Evolutionary conservation across 1,140 invertebrate genomes (phyloP).

Genomic region (Leptinotarsa undecemlineata): DNA sequence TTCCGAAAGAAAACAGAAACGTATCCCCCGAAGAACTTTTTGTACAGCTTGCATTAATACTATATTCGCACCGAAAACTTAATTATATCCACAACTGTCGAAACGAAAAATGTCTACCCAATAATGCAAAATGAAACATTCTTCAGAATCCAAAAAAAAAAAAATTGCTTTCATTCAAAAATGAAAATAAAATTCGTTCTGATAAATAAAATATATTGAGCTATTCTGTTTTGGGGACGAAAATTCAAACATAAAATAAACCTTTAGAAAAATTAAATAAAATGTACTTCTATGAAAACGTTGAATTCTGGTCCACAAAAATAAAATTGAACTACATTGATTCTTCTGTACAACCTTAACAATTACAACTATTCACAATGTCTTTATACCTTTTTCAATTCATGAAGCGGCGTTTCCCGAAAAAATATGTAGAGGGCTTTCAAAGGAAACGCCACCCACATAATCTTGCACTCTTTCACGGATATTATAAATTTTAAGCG

Average conservation of each 20-base stretch:
- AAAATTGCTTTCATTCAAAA: slow-evolving; percentile 1
- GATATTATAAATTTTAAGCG: slow-evolving; percentile 19
- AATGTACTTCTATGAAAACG: slow-evolving; percentile 24
- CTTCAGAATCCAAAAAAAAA: slow-evolving; percentile 12
- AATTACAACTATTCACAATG: slow-evolving; percentile 39
- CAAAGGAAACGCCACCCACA: neutral
- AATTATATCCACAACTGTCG: slow-evolving; percentile 22
- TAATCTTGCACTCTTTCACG: slow-evolving; percentile 5
- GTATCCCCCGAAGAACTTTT: neutral
- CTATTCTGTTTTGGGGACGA: slow-evolving; percentile 26
- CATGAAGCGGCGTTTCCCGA: slow-evolving; percentile 9
- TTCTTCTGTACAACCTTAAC: slow-evolving; percentile 42
- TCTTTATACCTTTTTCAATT: slow-evolving; percentile 40
- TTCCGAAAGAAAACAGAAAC: neutral
- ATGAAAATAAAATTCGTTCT: slow-evolving; percentile 22
- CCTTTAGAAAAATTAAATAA: slow-evolving; percentile 20
- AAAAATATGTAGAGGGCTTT: neutral
- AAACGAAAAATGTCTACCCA: slow-evolving; percentile 16
- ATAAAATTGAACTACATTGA: slow-evolving; percentile 34
- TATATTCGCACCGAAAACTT: slow-evolving; percentile 41
- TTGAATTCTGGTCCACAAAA: slow-evolving; percentile 35
- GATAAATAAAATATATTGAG: slow-evolving; percentile 31
- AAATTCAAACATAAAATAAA: slow-evolving; percentile 26
- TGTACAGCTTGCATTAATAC: slow-evolving; percentile 28
- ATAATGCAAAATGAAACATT: neutral